These are phyloP conservation scores for Apostichopus leukothele DNA, from an alignment of 53 echinoderm and acorn worm genomes.

Conservation along the genomic window DNA sequence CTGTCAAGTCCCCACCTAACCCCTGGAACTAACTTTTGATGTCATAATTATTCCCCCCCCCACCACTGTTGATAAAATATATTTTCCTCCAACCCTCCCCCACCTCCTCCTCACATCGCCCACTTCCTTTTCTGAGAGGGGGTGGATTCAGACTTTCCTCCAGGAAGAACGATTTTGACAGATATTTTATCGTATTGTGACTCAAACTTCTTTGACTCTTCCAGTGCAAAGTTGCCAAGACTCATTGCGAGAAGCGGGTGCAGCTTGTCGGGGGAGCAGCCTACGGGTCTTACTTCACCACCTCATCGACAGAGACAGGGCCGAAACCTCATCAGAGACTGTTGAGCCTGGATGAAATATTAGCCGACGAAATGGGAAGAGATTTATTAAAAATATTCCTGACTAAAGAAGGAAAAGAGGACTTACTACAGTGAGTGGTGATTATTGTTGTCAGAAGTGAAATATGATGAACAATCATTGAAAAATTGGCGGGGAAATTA, in stretches of 20 bases:
- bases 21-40: too few relatives aligned
- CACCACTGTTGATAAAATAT: too few relatives aligned
- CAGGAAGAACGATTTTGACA: too few relatives aligned
- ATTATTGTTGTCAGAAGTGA: neutral
- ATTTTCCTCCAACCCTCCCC: too few relatives aligned
- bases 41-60: too few relatives aligned
- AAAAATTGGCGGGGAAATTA: too few relatives aligned
- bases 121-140: too few relatives aligned
- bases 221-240: constrained; percentile 67
- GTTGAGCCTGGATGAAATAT: constrained; percentile 62
- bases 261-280: constrained; percentile 62
- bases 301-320: constrained; percentile 2
- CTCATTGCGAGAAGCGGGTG: constrained; percentile 68
- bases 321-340: constrained; percentile 48
- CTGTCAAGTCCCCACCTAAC: too few relatives aligned
- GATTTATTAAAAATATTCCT: constrained; percentile 54
- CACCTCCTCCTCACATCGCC: too few relatives aligned
- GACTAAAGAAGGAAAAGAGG: constrained; percentile 63
- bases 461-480: too few relatives aligned
- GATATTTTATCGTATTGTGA: neutral
- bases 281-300: constrained; percentile 60
- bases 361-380: constrained; percentile 47
- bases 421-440: constrained; percentile 59
- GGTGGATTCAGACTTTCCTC: too few relatives aligned
- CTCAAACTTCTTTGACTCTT: neutral